Evolutionary conservation across 2,797 vertebrate genomes (phyloP).

Genomic region (Smutsia temminckii): DNA sequence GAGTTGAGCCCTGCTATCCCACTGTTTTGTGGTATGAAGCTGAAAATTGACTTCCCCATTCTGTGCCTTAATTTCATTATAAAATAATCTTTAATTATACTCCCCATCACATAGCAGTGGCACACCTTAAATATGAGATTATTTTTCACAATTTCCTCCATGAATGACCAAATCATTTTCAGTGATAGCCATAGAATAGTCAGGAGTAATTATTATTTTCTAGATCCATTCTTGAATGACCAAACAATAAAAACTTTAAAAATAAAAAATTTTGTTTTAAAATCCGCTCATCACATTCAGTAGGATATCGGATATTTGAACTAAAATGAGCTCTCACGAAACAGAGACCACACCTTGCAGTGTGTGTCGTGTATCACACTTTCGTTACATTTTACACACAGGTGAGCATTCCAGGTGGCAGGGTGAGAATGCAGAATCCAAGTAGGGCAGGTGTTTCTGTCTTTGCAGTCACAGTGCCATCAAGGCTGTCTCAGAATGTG

Average conservation of each 20-base stretch:
- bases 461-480: not conserved
- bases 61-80: not conserved
- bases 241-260: not conserved
- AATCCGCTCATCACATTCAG: not conserved
- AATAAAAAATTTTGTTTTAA: not conserved
- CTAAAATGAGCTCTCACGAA: not conserved
- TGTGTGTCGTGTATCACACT: not conserved
- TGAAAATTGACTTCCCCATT: not conserved
- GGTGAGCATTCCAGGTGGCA: too few species aligned
- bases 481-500: not conserved
- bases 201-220: not conserved
- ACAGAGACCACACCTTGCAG: rapidly evolving
- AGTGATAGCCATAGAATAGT: not conserved
- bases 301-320: not conserved
- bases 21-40: not conserved
- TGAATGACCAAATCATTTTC: not conserved
- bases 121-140: rapidly evolving
- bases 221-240: not conserved
- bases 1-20: too few species aligned
- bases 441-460: not conserved
- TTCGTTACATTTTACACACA: not conserved
- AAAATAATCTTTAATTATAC: not conserved
- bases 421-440: not conserved
- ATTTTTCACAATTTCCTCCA: rapidly evolving
- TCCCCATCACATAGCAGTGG: rapidly evolving